Conservation (phyloP, 1,140 invertebrate species). For the Belonocnema kinseyi region DNA sequence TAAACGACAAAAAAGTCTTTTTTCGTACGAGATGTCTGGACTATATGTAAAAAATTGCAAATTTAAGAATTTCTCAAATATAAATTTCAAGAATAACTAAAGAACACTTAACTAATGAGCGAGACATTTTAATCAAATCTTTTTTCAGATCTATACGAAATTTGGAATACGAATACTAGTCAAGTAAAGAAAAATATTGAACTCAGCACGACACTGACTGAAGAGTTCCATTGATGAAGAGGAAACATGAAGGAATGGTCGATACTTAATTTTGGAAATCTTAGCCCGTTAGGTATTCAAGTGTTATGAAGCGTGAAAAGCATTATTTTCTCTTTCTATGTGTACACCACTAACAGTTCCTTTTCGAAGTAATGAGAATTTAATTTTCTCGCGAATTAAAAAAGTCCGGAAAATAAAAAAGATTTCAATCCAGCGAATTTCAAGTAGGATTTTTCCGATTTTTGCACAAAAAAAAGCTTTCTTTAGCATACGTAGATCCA, state of each 20-base stretch:
- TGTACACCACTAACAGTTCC: slow-evolving; percentile 39
- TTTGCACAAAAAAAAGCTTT: slow-evolving; percentile 50
- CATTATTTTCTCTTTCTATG: slow-evolving; percentile 42
- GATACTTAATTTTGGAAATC: slow-evolving; percentile 2
- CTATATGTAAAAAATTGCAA: too few relatives aligned
- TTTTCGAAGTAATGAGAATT: slow-evolving; percentile 34
- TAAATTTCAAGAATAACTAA: neutral
- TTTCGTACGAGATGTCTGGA: too few relatives aligned
- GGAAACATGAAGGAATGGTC: slow-evolving; percentile 9
- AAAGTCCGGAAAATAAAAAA: slow-evolving; percentile 37
- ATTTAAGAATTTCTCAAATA: too few relatives aligned
- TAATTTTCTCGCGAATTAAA: slow-evolving; percentile 40
- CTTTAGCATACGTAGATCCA: slow-evolving; percentile 61
- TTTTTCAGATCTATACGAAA: slow-evolving; percentile 44
- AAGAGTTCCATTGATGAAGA: slow-evolving; percentile 23
- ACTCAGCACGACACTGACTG: neutral
- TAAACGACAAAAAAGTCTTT: too few relatives aligned
- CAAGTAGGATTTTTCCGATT: slow-evolving; percentile 37
- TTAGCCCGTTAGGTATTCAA: slow-evolving; percentile 22
- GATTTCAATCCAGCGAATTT: slow-evolving; percentile 31
- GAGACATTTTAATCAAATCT: neutral
- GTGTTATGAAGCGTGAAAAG: slow-evolving; percentile 40
- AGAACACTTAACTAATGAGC: slow-evolving; percentile 4
- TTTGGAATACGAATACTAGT: slow-evolving; percentile 50
- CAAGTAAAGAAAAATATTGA: slow-evolving; percentile 35